A percentile compares a stretch with the other conserved stretches of the same genome.
Evolutionary conservation across 2,888 invertebrate species (phyloP).

Genomic region (Torymus auratus): DNA sequence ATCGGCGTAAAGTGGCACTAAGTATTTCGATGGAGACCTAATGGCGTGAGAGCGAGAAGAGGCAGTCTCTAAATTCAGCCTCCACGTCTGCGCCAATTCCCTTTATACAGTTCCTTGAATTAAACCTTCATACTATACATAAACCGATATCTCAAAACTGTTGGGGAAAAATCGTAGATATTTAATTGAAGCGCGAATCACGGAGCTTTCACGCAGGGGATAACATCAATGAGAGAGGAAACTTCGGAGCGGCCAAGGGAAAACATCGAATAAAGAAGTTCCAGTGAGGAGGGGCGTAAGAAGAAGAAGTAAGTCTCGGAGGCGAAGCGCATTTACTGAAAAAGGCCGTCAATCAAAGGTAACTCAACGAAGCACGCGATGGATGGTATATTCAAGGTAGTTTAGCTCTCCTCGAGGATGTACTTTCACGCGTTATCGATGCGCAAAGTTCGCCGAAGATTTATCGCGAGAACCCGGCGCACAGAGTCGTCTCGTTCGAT

Average conservation of each 20-base stretch:
- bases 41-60: conserved; percentile 27
- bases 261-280: background rate
- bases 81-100: conserved; percentile 15
- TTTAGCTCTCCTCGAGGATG: conserved; percentile 9
- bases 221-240: too few relatives aligned
- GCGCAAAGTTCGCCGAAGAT: conserved; percentile 45
- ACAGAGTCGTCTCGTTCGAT: conserved; percentile 39
- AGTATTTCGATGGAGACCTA: conserved; percentile 46
- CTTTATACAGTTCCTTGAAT: conserved; percentile 7
- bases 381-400: conserved; percentile 25
- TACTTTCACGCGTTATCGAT: conserved; percentile 51
- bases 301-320: background rate
- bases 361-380: conserved; percentile 50
- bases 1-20: conserved; percentile 35
- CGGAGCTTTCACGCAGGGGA: too few relatives aligned
- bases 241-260: background rate
- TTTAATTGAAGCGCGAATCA: too few relatives aligned
- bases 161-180: too few relatives aligned
- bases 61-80: conserved; percentile 2
- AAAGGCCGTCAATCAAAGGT: conserved; percentile 49
- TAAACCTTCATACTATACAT: too few relatives aligned
- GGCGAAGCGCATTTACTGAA: conserved; percentile 25
- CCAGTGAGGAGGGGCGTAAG: background rate
- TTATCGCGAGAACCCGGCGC: conserved; percentile 29
- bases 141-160: too few relatives aligned